These are phyloP conservation scores for Labeo rohita DNA, from an alignment of 2,113 vertebrate genomes.

Conservation along the genomic window DNA sequence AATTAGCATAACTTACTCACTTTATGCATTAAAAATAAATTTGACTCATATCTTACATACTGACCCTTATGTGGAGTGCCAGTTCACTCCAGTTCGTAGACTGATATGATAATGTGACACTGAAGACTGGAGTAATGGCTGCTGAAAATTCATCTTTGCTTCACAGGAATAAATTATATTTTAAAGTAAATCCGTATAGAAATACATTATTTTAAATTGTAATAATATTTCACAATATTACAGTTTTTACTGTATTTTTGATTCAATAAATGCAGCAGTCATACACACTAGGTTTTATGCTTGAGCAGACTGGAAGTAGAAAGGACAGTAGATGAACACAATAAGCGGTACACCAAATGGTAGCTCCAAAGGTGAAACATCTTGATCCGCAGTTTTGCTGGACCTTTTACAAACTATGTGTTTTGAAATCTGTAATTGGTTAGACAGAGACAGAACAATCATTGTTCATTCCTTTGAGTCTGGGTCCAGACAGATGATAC, in stretches of 20 bases:
- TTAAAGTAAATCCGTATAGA: no score
- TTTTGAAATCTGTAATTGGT: constrained; percentile 23
- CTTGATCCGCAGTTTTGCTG: not conserved
- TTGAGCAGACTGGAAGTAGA: not conserved
- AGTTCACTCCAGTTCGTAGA: not conserved
- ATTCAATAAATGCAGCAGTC: no score
- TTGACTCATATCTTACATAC: not conserved
- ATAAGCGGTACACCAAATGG: no score
- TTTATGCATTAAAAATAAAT: not conserved
- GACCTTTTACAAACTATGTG: constrained; percentile 1
- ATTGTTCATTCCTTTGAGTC: constrained; percentile 13
- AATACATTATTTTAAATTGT: no score
- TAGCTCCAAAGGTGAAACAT: constrained; percentile 3
- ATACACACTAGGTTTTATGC: not conserved
- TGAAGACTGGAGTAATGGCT: no score
- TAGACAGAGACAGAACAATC: not conserved
- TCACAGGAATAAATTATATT: no score
- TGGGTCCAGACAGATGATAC: constrained; percentile 13
- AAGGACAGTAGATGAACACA: not conserved
- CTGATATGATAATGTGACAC: no score
- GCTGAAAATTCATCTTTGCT: no score
- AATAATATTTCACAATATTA: no score
- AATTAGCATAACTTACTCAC: not conserved
- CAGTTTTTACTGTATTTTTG: no score
- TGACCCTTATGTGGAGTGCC: not conserved